Evolutionary conservation across 2,113 vertebrate species (phyloP), one percentile per base, ranked within the genome.

Genomic region (Mirounga angustirostris): DNA sequence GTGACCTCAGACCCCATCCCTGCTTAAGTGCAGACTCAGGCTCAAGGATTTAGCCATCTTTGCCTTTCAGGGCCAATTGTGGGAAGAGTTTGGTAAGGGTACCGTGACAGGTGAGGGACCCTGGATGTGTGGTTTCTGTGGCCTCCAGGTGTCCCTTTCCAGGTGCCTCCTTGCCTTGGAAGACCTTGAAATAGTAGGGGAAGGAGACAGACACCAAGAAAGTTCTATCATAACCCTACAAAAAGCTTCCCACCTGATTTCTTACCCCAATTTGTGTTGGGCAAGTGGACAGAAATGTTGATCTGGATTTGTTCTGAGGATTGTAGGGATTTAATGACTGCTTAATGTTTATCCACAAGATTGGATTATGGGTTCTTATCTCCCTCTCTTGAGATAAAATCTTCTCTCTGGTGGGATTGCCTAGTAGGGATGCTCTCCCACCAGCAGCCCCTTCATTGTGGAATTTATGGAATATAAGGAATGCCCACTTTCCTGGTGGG

Each of bases 281-380:
- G 94, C 97, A 97, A 98, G 81, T 86, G 95, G 76, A 91, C 94
- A 97, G 33, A 81, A 85, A 33, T 93, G 95, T 65, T 95, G 94
- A 95, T 97, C 95, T 94, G 96, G 96, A 97, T 98, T 98, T 98
- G 92, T 96, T 98, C 73, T 85, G 59, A 94, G 97, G 96, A 95
- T 97, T 94, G 58, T 81, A 83, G 81, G 97, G 97, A 92, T 56
- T 97, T 97, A 95, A 46, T 73, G 59, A 65, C 90, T 98, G 92
- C 80, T 94, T 91, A 97, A 73, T 91, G 83, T 59, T 98, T 88
- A 98, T 97, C 90, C 93, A 36, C 61, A 84, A 94, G 94, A 97
- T 97, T 97, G 96, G 95, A 93, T 98, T 94, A 92, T 89, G 63
- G 80, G 90, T 96, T 93, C 43, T 65, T 88, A 15, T 74, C 76